phyloP scores from a whole-genome alignment of 2,888 invertebrate genomes.

The Dysmachus trigonus region DNA sequence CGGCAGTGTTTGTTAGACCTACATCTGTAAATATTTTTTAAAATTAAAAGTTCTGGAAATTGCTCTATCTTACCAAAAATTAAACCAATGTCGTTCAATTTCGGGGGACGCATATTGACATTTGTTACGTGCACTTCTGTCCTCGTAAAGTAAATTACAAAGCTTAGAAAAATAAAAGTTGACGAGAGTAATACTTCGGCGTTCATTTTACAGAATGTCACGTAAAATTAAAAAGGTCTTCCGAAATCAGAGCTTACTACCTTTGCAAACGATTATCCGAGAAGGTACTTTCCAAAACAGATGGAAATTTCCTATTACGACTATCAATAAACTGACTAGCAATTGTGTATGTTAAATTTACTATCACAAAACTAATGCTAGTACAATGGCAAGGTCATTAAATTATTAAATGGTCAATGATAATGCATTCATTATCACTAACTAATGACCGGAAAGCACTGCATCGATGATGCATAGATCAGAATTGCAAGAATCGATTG shows the following conservation, averaged over 20 bases:
- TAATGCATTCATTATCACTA: too few relatives aligned
- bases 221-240: background rate
- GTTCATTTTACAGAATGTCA: background rate
- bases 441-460: too few relatives aligned
- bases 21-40: constrained; percentile 54
- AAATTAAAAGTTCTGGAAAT: background rate
- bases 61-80: constrained; percentile 56
- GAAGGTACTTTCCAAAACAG: background rate
- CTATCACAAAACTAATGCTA: too few relatives aligned
- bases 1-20: constrained; percentile 53
- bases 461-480: too few relatives aligned
- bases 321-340: too few relatives aligned
- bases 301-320: too few relatives aligned
- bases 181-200: background rate
- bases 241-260: background rate
- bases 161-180: background rate
- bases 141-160: background rate
- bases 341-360: too few relatives aligned
- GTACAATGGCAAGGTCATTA: too few relatives aligned
- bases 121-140: constrained; percentile 49
- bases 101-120: constrained; percentile 57
- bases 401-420: too few relatives aligned
- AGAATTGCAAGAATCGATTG: too few relatives aligned
- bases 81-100: constrained; percentile 58
- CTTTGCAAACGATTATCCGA: background rate